A percentile compares a stretch with the other conserved stretches of the same genome.
Evolutionary conservation across 2,888 invertebrate genomes (phyloP).

Genomic region (Aporophyla nigra): DNA sequence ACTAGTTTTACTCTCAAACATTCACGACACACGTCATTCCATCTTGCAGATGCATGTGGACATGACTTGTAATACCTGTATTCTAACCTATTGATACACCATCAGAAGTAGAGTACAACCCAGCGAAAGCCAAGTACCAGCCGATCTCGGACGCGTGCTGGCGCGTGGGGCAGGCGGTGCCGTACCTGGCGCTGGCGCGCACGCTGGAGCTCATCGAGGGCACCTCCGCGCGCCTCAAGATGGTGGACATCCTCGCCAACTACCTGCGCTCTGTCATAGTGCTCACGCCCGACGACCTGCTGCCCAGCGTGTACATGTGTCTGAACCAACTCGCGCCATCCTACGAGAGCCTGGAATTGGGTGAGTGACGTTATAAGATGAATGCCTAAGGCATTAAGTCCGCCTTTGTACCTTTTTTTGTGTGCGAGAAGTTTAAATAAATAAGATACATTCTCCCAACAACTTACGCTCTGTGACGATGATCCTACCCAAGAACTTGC

Average conservation of each 20-base stretch:
- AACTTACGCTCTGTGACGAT: too few species aligned
- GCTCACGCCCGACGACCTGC: slow-evolving; percentile 96
- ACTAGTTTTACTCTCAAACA: too few species aligned
- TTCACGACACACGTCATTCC: too few species aligned
- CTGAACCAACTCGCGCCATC: slow-evolving; percentile 99
- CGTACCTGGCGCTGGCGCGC: slow-evolving; percentile 97
- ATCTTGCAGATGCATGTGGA: not conserved
- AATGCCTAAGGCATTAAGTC: too few species aligned
- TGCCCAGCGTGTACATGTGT: slow-evolving; percentile 97
- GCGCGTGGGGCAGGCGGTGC: slow-evolving; percentile 94
- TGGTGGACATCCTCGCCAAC: slow-evolving; percentile 97
- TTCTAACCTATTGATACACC: too few species aligned
- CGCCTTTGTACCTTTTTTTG: too few species aligned
- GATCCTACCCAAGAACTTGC: too few species aligned
- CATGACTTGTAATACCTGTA: not conserved
- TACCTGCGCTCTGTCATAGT: slow-evolving; percentile 97
- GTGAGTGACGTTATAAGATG: slow-evolving; percentile 82
- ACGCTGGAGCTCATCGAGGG: slow-evolving; percentile 98
- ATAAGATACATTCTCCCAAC: too few species aligned
- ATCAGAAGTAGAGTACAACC: slow-evolving; percentile 92
- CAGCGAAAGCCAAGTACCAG: slow-evolving; percentile 93
- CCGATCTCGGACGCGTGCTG: slow-evolving; percentile 97
- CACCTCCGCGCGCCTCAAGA: slow-evolving; percentile 96
- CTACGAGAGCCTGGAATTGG: slow-evolving; percentile 93
- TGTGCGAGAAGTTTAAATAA: too few species aligned